phyloP scores from a whole-genome alignment of 2,797 vertebrate genomes.

The Sandelia bainsii region DNA sequence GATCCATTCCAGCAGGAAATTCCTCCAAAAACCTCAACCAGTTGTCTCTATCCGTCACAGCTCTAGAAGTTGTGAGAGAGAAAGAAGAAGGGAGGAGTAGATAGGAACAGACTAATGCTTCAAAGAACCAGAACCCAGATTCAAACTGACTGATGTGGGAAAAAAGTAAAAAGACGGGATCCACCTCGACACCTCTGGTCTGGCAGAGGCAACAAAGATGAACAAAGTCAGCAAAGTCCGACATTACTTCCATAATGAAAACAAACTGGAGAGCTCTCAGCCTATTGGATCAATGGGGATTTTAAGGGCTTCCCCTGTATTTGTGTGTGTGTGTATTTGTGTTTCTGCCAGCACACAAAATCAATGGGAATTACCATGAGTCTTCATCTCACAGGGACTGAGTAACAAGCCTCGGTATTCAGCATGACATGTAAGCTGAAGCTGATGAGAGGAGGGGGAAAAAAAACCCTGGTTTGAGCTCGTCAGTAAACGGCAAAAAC shows the following conservation, averaged over 20 bases:
- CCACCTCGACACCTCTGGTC: constrained; percentile 36
- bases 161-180: constrained; percentile 37
- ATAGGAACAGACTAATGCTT: constrained; percentile 7
- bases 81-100: constrained; percentile 12
- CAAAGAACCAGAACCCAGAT: constrained; percentile 31
- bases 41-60: constrained; percentile 65
- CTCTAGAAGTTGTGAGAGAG: constrained; percentile 21
- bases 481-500: constrained; percentile 63
- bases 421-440: constrained; percentile 60
- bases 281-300: constrained; percentile 67
- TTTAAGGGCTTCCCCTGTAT: constrained; percentile 67
- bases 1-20: constrained; percentile 46
- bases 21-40: constrained; percentile 54
- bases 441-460: constrained; percentile 53
- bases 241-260: constrained; percentile 58
- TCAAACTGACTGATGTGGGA: constrained; percentile 46
- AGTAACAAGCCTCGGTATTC: constrained; percentile 68
- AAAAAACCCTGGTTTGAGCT: constrained; percentile 34
- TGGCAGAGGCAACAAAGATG: constrained; percentile 40
- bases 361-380: constrained; percentile 76
- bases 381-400: constrained; percentile 62
- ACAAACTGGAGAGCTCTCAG: constrained; percentile 51
- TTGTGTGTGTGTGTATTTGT: constrained; percentile 25
- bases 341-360: constrained; percentile 68
- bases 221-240: constrained; percentile 25